Evolutionary conservation across 23 tunicate genomes (phyloP).

Genomic region (Oikopleura dioica): DNA sequence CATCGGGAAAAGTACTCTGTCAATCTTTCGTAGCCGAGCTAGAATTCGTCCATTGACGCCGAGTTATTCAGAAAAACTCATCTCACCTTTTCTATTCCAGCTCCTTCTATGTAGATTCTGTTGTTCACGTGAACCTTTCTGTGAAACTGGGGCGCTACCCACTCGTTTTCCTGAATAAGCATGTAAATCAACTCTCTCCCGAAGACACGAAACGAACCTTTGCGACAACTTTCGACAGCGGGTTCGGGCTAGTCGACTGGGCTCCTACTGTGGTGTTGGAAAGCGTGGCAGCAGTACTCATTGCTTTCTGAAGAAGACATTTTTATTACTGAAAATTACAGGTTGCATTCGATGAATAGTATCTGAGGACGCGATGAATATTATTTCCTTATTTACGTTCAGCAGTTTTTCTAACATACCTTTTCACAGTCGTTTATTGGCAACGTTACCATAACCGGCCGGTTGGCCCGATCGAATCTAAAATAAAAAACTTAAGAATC

Average conservation of each 20-base stretch:
- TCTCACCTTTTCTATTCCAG: background rate
- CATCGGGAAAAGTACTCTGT: background rate
- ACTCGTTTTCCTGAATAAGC: background rate
- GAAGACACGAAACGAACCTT: background rate
- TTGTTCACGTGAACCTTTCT: background rate
- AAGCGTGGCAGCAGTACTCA: too few species aligned
- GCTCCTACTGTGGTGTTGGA: background rate
- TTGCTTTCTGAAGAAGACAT: too few species aligned
- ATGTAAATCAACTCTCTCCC: background rate
- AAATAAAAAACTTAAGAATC: too few species aligned
- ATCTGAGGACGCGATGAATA: too few species aligned
- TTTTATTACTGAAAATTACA: too few species aligned
- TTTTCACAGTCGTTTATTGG: background rate
- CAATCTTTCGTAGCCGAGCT: background rate
- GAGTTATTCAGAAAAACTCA: too few species aligned
- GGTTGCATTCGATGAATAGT: too few species aligned
- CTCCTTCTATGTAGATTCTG: background rate
- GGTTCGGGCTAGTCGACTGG: background rate
- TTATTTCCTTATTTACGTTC: too few species aligned
- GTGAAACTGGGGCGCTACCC: background rate
- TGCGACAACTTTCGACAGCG: too few species aligned
- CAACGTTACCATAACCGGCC: background rate
- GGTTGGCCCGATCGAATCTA: background rate
- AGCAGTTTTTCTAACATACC: background rate
- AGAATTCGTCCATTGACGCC: too few species aligned